phyloP scores from a whole-genome alignment of 2,888 invertebrate genomes.

The Cephus sareptanus region DNA sequence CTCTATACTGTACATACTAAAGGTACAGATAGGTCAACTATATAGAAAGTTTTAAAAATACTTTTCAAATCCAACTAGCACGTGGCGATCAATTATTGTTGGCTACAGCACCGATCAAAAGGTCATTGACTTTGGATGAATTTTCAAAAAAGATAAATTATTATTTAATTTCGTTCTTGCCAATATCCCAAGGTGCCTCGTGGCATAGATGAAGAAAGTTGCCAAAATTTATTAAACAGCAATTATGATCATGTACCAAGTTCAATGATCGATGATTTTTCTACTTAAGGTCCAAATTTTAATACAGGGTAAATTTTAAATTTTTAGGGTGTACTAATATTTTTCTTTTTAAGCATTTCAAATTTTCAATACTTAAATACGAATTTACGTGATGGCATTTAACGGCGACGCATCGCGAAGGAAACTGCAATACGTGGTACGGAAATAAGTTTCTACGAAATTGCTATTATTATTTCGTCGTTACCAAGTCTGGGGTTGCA shows the following conservation, averaged over 20 bases:
- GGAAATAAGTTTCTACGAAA: not conserved
- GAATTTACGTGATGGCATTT: not conserved
- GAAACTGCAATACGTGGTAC: not conserved
- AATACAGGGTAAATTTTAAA: not conserved
- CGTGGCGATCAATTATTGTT: constrained; percentile 49
- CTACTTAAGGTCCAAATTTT: not conserved
- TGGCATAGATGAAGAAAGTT: not conserved
- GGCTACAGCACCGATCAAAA: constrained; percentile 31
- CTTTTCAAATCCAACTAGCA: constrained; percentile 17
- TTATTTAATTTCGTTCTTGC: not conserved
- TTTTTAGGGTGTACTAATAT: not conserved
- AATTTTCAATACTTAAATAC: not conserved
- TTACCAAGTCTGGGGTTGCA: not conserved
- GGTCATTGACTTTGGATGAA: constrained; percentile 41
- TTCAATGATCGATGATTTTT: not conserved
- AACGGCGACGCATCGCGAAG: not conserved
- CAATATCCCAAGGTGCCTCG: not conserved
- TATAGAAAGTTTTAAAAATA: not conserved
- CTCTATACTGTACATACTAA: not conserved
- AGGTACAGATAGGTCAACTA: not conserved
- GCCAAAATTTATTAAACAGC: not conserved
- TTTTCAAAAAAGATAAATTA: not conserved
- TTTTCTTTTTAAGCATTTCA: not conserved
- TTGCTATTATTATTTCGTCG: not conserved
- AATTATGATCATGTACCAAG: not conserved